Evolutionary conservation across 2,888 invertebrate species (phyloP).

Genomic region (Zeuzera pyrina): DNA sequence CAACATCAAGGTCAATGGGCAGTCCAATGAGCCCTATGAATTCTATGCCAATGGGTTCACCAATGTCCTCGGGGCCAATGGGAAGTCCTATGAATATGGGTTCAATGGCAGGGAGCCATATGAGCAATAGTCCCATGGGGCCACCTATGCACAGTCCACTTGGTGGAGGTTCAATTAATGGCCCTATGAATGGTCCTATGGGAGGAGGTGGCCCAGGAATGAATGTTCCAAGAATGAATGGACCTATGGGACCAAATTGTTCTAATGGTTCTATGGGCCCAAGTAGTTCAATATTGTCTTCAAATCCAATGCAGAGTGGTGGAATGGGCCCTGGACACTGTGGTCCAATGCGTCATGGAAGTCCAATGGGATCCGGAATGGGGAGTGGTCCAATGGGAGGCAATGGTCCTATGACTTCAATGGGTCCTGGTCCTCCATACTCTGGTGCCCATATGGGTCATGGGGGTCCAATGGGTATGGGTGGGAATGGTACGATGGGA

Average conservation of each 20-base stretch:
- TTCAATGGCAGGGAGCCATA: conserved; percentile 74
- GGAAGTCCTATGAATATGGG: conserved; percentile 83
- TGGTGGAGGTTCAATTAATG: conserved; percentile 71
- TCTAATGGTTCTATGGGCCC: conserved; percentile 73
- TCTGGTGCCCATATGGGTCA: conserved; percentile 66
- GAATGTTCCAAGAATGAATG: conserved; percentile 71
- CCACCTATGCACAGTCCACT: conserved; percentile 84
- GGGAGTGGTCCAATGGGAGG: conserved; percentile 73
- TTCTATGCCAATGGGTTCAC: conserved; percentile 80
- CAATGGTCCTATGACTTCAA: conserved; percentile 62
- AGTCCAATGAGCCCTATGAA: conserved; percentile 85
- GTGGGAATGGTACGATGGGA: conserved; percentile 58
- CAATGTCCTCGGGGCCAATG: conserved; percentile 79
- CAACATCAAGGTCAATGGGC: conserved; percentile 75
- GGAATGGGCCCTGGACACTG: conserved; percentile 68
- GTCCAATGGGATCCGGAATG: conserved; percentile 71
- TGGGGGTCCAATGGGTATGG: conserved; percentile 69
- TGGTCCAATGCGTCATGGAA: conserved; percentile 69
- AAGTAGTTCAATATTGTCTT: conserved; percentile 70
- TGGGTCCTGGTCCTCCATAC: conserved; percentile 66
- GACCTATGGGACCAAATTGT: conserved; percentile 69
- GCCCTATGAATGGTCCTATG: conserved; percentile 72
- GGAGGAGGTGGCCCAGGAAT: conserved; percentile 74
- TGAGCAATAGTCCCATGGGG: conserved; percentile 82
- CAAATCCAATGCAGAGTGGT: conserved; percentile 65